Conservation (phyloP, 1,140 invertebrate genomes). For the Brachionus asplanchnoidis region DNA sequence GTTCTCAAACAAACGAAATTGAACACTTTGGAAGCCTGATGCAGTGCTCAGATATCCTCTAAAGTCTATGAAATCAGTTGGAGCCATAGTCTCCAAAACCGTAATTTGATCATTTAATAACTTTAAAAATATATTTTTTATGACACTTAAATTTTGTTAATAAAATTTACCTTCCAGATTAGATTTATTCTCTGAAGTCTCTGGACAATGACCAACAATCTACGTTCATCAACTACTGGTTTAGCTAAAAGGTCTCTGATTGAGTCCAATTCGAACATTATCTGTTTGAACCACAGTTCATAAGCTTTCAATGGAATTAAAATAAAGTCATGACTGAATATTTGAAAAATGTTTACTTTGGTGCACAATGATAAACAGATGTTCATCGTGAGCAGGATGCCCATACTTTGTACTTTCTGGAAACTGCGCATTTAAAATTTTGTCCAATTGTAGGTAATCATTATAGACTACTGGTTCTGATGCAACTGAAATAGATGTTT, state of each 20-base stretch:
- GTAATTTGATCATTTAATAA: constrained; percentile 90
- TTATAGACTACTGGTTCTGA: constrained; percentile 41
- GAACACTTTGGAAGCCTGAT: constrained; percentile 93
- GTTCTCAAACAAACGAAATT: constrained; percentile 92
- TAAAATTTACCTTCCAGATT: constrained; percentile 78
- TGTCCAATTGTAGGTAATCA: constrained; percentile 66
- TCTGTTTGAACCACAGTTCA: constrained; percentile 99
- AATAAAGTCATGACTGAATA: not conserved
- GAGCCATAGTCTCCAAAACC: constrained; percentile 96
- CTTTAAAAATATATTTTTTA: constrained; percentile 57
- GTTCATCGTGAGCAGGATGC: constrained; percentile 86
- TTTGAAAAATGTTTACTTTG: constrained; percentile 68
- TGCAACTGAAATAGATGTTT: constrained; percentile 40
- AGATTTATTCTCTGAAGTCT: constrained; percentile 82
- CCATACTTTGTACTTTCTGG: constrained; percentile 69
- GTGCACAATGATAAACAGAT: constrained; percentile 93
- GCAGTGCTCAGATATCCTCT: constrained; percentile 79
- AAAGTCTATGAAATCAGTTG: constrained; percentile 93
- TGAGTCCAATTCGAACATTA: constrained; percentile 91
- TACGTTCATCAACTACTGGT: constrained; percentile 72
- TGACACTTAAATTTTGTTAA: not conserved
- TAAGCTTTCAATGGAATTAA: constrained; percentile 68
- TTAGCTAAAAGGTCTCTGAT: constrained; percentile 73
- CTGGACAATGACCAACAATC: constrained; percentile 85
- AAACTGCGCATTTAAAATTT: constrained; percentile 76